These are phyloP conservation scores for Threskiornis aethiopicus DNA, from an alignment of 2,797 vertebrate species.

Conservation along the genomic window DNA sequence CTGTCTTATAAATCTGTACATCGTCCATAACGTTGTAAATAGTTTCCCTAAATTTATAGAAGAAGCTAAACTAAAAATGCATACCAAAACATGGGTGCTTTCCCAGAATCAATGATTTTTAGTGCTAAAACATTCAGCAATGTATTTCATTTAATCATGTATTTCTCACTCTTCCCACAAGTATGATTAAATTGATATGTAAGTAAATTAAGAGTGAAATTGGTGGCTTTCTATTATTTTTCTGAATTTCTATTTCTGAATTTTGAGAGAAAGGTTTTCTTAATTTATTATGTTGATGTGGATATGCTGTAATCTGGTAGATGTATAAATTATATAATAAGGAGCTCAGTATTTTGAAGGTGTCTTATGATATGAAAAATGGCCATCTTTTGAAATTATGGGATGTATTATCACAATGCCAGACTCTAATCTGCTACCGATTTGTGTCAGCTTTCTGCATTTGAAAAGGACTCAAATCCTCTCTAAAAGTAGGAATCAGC, in stretches of 20 bases:
- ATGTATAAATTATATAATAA: slow-evolving; percentile 56
- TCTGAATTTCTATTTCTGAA: slow-evolving; percentile 37
- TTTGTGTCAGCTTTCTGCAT: slow-evolving; percentile 76
- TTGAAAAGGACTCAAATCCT: slow-evolving; percentile 72
- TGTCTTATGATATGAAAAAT: slow-evolving; percentile 57
- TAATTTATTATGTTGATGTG: slow-evolving; percentile 30
- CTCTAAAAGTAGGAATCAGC: slow-evolving; percentile 74
- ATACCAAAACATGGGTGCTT: background rate
- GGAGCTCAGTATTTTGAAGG: slow-evolving; percentile 64
- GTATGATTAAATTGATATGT: background rate
- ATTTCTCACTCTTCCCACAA: slow-evolving; percentile 8
- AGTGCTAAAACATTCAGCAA: background rate
- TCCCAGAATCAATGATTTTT: background rate
- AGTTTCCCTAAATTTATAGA: slow-evolving; percentile 7
- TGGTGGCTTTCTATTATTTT: slow-evolving; percentile 1
- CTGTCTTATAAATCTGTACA: background rate
- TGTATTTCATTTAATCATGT: background rate
- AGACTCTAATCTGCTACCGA: slow-evolving; percentile 78
- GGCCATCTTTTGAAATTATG: slow-evolving; percentile 73
- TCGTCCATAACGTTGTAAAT: background rate
- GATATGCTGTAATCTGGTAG: slow-evolving; percentile 40
- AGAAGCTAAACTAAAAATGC: background rate
- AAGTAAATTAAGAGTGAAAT: slow-evolving; percentile 37
- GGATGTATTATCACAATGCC: slow-evolving; percentile 66
- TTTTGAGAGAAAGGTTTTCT: slow-evolving; percentile 45